phyloP scores from a whole-genome alignment of 1,140 invertebrate species.

The Lethrus apterus region DNA sequence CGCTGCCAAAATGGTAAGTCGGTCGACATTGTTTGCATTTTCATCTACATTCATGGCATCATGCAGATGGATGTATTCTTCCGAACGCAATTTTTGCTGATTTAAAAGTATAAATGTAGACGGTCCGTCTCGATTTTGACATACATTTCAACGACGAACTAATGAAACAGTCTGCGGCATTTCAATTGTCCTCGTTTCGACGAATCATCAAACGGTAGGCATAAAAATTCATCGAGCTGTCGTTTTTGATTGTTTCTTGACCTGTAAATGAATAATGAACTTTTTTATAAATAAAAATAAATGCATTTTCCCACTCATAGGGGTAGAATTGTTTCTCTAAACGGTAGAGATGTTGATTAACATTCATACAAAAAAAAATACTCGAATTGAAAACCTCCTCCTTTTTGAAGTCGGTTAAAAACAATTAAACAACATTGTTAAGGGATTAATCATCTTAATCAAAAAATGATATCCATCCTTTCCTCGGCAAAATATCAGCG shows the following conservation, averaged over 20 bases:
- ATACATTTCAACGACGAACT: slow-evolving; percentile 45
- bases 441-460: slow-evolving; percentile 34
- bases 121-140: slow-evolving; percentile 10
- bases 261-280: no score
- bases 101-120: background rate
- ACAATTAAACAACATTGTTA: no score
- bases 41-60: slow-evolving; percentile 19
- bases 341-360: no score
- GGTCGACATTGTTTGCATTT: background rate
- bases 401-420: no score
- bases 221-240: slow-evolving; percentile 38
- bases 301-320: no score
- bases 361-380: no score
- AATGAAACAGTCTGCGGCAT: slow-evolving; percentile 37
- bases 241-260: slow-evolving; percentile 21
- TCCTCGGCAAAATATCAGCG: no score
- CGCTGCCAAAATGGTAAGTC: background rate
- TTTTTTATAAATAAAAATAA: no score
- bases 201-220: slow-evolving; percentile 39
- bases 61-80: no score
- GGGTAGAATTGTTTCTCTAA: no score
- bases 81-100: background rate
- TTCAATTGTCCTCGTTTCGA: slow-evolving; percentile 32
- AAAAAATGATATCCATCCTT: slow-evolving; percentile 38
- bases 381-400: no score